Conservation (phyloP, 2,113 vertebrate species). For the Helogale parvula region DNA sequence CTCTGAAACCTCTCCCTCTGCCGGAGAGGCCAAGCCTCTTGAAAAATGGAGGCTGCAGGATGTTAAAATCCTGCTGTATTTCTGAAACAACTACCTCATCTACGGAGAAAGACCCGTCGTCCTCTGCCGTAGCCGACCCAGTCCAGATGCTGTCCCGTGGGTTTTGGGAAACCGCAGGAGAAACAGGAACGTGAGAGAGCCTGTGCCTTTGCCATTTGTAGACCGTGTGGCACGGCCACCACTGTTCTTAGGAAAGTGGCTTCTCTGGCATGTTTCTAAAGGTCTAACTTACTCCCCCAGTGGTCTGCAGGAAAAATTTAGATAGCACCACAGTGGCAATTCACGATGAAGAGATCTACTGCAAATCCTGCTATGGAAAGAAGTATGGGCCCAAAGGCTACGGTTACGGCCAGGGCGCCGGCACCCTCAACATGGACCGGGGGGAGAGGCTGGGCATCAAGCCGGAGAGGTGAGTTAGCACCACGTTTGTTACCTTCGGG, state of each 20-base stretch:
- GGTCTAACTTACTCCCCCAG: slow-evolving; percentile 77
- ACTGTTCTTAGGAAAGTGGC: slow-evolving; percentile 50
- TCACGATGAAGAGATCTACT: slow-evolving; percentile 95
- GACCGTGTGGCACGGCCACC: not conserved
- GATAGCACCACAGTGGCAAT: slow-evolving; percentile 95
- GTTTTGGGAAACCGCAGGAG: slow-evolving; percentile 33
- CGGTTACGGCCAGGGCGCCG: slow-evolving; percentile 94
- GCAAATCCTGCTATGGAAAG: slow-evolving; percentile 96
- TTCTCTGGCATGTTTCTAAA: slow-evolving; percentile 37
- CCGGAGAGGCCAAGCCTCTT: not conserved
- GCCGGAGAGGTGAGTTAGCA: slow-evolving; percentile 90
- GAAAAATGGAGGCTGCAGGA: not conserved
- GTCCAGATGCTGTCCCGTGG: not conserved
- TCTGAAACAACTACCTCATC: not conserved
- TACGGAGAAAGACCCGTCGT: not conserved
- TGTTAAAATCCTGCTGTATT: not conserved
- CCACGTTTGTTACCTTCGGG: not conserved
- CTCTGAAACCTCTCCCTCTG: not conserved
- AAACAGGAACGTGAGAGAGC: not conserved
- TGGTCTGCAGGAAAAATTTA: slow-evolving; percentile 96
- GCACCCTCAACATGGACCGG: slow-evolving; percentile 95
- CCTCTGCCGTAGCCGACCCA: not conserved
- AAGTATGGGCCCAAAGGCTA: slow-evolving; percentile 97
- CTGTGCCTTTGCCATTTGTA: slow-evolving; percentile 41
- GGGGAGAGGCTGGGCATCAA: slow-evolving; percentile 96